phyloP scores from a whole-genome alignment of 1,140 invertebrate species.

The Stenopsyche tienmushanensis region DNA sequence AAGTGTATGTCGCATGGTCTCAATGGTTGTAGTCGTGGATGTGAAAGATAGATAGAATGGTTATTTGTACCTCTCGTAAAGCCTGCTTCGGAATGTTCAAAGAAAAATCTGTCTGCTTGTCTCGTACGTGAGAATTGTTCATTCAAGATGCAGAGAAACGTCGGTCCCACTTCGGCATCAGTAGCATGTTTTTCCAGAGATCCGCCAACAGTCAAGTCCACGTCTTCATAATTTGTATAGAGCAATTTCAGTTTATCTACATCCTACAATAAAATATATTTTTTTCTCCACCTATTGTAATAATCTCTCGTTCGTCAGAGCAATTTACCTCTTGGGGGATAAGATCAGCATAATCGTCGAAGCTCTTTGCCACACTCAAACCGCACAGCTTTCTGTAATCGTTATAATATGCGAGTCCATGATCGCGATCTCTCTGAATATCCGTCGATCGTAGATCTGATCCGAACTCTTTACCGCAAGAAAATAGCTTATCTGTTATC shows the following conservation, averaged over 20 bases:
- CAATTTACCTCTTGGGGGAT: slow-evolving; percentile 45
- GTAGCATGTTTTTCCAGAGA: slow-evolving; percentile 64
- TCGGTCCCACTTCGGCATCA: slow-evolving; percentile 70
- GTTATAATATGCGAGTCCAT: slow-evolving; percentile 64
- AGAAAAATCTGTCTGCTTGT: slow-evolving; percentile 72
- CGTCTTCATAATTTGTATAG: slow-evolving; percentile 68
- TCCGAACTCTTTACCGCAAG: slow-evolving; percentile 54
- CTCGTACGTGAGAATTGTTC: slow-evolving; percentile 70
- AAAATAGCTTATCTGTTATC: slow-evolving; percentile 61
- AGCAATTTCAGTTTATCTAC: slow-evolving; percentile 53
- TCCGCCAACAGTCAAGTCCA: slow-evolving; percentile 76
- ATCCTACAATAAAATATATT: slow-evolving; percentile 44
- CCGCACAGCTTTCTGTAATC: slow-evolving; percentile 59
- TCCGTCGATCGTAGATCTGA: slow-evolving; percentile 70
- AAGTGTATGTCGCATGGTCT: no score
- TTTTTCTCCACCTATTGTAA: no score
- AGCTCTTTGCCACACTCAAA: slow-evolving; percentile 57
- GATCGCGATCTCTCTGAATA: slow-evolving; percentile 70
- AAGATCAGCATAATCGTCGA: slow-evolving; percentile 62
- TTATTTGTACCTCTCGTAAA: slow-evolving; percentile 42
- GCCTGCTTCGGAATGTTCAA: slow-evolving; percentile 50
- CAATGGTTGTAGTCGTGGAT: no score
- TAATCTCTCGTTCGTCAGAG: no score
- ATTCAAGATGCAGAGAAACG: slow-evolving; percentile 75
- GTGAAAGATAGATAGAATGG: no score